phyloP scores from a whole-genome alignment of 2,113 vertebrate genomes.

The Agapornis roseicollis region DNA sequence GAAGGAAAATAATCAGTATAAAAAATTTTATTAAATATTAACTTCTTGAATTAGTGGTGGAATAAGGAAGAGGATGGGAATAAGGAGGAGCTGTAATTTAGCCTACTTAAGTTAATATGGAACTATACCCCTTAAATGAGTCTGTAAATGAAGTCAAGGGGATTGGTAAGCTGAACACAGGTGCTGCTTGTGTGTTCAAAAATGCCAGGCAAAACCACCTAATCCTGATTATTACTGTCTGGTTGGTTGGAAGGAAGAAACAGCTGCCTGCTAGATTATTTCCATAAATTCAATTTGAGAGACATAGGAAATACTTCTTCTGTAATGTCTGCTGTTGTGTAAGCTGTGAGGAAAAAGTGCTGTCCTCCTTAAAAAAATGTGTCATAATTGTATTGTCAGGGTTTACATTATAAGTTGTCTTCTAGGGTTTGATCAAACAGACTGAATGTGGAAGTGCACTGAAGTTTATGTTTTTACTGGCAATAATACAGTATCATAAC shows the following conservation, averaged over 20 bases:
- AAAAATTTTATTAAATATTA: neutral
- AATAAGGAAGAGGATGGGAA: neutral
- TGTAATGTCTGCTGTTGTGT: neutral
- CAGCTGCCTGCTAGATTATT: neutral
- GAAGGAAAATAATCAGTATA: neutral
- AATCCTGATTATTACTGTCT: neutral
- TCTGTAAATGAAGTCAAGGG: neutral
- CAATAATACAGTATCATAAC: neutral
- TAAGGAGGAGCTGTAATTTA: neutral
- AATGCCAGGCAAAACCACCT: neutral
- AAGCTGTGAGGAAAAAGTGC: neutral
- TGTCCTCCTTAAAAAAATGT: neutral
- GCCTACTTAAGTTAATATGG: neutral
- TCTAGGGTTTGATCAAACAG: neutral
- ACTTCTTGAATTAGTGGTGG: neutral
- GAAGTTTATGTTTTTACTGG: neutral
- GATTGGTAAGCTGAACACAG: neutral
- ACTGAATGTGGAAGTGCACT: neutral
- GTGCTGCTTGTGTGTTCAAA: neutral
- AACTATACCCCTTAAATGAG: neutral
- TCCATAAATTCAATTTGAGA: neutral
- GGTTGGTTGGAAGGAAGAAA: neutral
- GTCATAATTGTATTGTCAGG: neutral
- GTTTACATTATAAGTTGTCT: neutral
- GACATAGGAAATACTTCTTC: neutral